Conservation (phyloP, 2,888 invertebrate genomes). For the Willowsia nigromaculata region DNA sequence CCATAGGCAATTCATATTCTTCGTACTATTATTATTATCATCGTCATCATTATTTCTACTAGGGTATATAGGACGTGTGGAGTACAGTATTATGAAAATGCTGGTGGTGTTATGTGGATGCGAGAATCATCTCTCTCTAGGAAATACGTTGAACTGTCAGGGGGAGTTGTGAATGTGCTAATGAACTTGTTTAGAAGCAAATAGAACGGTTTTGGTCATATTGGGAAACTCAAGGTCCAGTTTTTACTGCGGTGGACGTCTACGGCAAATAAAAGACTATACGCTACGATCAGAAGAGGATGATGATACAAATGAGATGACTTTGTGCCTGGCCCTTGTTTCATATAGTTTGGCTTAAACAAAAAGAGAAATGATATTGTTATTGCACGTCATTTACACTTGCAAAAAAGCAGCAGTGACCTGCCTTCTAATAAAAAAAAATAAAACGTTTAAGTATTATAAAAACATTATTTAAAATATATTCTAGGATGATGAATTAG, state of each 20-base stretch:
- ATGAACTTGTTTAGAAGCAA: constrained; percentile 70
- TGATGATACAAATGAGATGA: constrained; percentile 28
- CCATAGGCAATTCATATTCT: constrained; percentile 41
- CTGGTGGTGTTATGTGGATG: background rate
- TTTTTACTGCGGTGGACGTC: constrained; percentile 47
- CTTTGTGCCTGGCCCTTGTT: background rate
- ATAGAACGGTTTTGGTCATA: constrained; percentile 66
- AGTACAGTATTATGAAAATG: background rate
- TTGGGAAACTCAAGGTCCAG: constrained; percentile 68
- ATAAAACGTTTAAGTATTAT: background rate
- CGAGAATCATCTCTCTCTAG: constrained; percentile 39
- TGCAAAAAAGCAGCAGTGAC: background rate
- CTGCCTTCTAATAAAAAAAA: background rate
- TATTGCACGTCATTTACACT: constrained; percentile 23
- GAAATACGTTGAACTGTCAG: constrained; percentile 61
- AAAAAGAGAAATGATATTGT: constrained; percentile 13
- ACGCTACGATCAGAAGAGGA: background rate
- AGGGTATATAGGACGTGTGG: background rate
- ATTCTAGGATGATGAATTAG: background rate
- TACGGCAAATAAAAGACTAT: constrained; percentile 8
- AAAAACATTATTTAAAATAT: background rate
- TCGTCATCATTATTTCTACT: no score
- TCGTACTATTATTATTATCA: constrained; percentile 16
- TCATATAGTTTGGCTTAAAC: background rate
- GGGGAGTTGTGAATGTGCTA: constrained; percentile 62